Evolutionary conservation across 2,888 invertebrate species (phyloP), one percentile per base, ranked within the genome.

Genomic region (Tenthredo distinguenda): DNA sequence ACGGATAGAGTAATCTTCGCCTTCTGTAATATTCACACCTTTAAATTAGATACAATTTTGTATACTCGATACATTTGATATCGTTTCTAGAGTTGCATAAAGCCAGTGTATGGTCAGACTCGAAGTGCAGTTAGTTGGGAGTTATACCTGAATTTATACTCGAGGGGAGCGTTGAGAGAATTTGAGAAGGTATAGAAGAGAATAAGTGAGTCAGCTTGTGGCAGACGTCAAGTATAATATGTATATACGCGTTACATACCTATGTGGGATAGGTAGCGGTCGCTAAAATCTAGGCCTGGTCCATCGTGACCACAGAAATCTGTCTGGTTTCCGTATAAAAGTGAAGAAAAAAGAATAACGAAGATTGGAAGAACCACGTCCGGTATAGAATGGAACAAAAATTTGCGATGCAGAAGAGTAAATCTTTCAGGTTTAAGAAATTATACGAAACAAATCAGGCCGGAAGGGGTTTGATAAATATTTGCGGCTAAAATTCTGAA

Each of bases 71-170:
- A 43, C 9, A 21, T 74, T 18, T 26, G 21, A 26, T 26, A 18
- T 12, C 40, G 31, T n/a, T 77, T 9, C 26, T 43, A 9, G 50
- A 58, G 18, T 26, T 43, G 31, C n/a, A 21, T 58, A n/a, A 21
- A 21, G 26, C 15, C 21, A 31, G n/a, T 26, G 83, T 50, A 47
- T 71, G 68, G 83, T 71, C 83, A 71, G 50, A 47, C 47, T 83
- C 47, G 83, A 50, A 83, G 68, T 83, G 83, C 83, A 71, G 71
- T 50, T 43, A 83, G 50, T 71, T 9, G 4, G 71, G 50, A 68
- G 31, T 47, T 50, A 83, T 68, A 83, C 83, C 83, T 83, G 83
- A 83, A 83, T 83, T 68, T 83, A 83, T 71, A 83, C 82, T 58
- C 10, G 79, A 37, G 12, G 55, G 79, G 58, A 79, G 31, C 79